phyloP scores from a whole-genome alignment of 2,113 vertebrate genomes.

The Tetraodon nigroviridis region DNA sequence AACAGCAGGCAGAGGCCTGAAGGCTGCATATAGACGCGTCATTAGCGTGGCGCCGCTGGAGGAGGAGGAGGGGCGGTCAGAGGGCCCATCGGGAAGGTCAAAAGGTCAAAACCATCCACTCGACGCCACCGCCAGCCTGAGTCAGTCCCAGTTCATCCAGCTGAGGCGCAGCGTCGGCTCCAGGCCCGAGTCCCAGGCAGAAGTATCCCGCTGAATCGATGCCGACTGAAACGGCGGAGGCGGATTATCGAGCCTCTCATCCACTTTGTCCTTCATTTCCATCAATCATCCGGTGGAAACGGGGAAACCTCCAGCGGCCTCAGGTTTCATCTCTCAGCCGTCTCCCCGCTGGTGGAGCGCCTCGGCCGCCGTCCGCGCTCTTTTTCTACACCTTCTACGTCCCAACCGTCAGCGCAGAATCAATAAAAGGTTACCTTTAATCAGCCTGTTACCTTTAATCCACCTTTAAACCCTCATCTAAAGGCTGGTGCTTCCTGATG shows the following conservation, averaged over 20 bases:
- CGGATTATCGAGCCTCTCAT: slow-evolving; percentile 17
- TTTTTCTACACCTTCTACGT: no score
- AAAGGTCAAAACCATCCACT: not conserved
- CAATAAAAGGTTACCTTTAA: no score
- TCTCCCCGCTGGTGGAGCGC: no score
- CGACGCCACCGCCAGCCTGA: not conserved
- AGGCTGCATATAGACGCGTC: slow-evolving; percentile 5
- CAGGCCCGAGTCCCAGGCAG: slow-evolving; percentile 19
- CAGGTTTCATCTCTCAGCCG: not conserved
- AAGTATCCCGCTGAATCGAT: slow-evolving; percentile 7
- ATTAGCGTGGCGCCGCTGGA: slow-evolving; percentile 6
- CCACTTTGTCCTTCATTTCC: slow-evolving; percentile 31
- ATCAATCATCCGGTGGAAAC: slow-evolving; percentile 16
- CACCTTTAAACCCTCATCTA: no score
- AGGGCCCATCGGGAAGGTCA: slow-evolving; percentile 10
- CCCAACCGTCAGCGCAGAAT: no score
- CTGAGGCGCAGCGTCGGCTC: not conserved
- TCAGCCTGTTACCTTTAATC: no score
- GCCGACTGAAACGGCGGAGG: slow-evolving; percentile 36
- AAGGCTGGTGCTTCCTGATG: no score
- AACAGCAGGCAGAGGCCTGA: not conserved
- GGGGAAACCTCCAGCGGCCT: not conserved
- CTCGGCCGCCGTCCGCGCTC: not conserved
- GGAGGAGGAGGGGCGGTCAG: not conserved
- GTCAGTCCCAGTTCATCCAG: not conserved